Conservation (phyloP, 2,113 vertebrate species). For the Prietella phreatophila region DNA sequence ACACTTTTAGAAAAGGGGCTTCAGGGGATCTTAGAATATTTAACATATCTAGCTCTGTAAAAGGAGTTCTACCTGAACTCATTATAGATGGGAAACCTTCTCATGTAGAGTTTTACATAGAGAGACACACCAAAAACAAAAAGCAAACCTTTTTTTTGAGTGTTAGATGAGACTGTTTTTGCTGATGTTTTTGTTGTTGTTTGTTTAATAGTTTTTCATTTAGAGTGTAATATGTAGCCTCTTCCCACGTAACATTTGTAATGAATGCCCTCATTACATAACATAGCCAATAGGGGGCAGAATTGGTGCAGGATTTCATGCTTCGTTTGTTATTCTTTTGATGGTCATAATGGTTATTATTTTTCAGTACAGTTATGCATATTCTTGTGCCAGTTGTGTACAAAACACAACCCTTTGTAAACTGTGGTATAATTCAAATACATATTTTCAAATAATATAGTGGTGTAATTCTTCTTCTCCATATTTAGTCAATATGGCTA, state of each 20-base stretch:
- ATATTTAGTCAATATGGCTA: not conserved
- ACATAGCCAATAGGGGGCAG: not conserved
- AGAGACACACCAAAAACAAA: not conserved
- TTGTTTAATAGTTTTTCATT: not conserved
- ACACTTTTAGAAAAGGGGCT: not conserved
- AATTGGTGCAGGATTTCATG: not conserved
- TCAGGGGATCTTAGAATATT: not conserved
- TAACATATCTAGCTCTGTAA: not conserved
- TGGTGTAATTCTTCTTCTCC: not conserved
- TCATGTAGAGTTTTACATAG: no score
- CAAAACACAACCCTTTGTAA: not conserved
- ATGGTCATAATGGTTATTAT: no score
- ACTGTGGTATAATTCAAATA: not conserved
- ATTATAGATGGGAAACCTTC: not conserved
- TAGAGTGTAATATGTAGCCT: not conserved
- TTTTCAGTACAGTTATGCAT: not conserved
- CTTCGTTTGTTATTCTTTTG: not conserved
- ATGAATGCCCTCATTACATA: not conserved
- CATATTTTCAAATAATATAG: not conserved
- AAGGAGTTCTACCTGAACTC: not conserved
- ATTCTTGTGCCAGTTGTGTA: not conserved
- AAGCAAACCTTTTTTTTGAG: not conserved
- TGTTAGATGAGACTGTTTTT: not conserved
- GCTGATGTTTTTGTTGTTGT: no score
- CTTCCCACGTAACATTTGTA: not conserved